Evolutionary conservation across 2,797 vertebrate genomes (phyloP), one percentile per base, ranked within the genome.

Genomic region (Distichodus sexfasciatus): DNA sequence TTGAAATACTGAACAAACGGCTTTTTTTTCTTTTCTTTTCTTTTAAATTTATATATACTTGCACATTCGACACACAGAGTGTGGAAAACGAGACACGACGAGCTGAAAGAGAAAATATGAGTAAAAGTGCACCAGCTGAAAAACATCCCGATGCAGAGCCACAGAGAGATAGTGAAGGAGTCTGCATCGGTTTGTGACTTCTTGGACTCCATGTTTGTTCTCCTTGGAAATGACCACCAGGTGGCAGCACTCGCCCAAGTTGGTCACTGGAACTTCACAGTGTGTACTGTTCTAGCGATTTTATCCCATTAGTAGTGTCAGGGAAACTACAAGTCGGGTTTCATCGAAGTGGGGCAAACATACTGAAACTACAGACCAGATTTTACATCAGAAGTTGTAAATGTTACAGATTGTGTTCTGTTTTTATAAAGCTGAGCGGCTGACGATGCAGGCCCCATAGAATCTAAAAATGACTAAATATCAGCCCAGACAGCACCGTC

Each of bases 1-100:
- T 8, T 62, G 47, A 78, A 77, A 75, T 57, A 77, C 50, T 50
- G 58, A 55, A 59, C 59, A 75, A n/a, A n/a, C n/a, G n/a, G n/a
- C n/a, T n/a, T n/a, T n/a, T n/a, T n/a, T n/a, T n/a, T n/a, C n/a
- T n/a, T n/a, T n/a, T n/a, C 43, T 24, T 36, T 58, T 59, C 50
- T 35, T 66, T 71, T 46, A n/a, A n/a, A n/a, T n/a, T n/a, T n/a
- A n/a, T 71, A 65, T 65, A 75, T 71, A 55, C 15, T 43, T 61
- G 61, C 71, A 71, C 68, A 75, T 67, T 70, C 51, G 60, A 66
- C 46, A 63, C 44, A 58, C 11, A 29, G 12, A 33, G 50, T 57
- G 40, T 23, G 47, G 46, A 46, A 31, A 66, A 61, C 47, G 12
- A 33, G 14, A 61, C 12, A 59, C 53, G 40, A 69, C 38, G 35